phyloP scores from a whole-genome alignment of 2,888 invertebrate genomes.

The Pasiphila rectangulata region DNA sequence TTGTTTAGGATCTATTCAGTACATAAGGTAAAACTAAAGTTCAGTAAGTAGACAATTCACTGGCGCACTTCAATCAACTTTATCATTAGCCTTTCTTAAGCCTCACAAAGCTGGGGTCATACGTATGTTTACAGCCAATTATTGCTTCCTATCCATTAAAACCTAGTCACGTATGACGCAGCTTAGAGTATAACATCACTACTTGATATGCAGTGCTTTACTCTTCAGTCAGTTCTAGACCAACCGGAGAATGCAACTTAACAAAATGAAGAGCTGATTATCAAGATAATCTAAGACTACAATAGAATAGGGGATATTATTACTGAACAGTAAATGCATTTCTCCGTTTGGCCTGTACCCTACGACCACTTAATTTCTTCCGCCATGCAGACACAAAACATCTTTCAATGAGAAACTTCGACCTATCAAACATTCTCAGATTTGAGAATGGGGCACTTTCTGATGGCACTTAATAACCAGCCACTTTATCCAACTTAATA shows the following conservation, averaged over 20 bases:
- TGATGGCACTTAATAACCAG: conserved; percentile 12
- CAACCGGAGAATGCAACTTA: neutral
- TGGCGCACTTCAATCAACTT: neutral
- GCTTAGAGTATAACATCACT: neutral
- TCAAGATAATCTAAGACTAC: too few relatives aligned
- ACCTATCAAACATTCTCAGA: conserved; percentile 30
- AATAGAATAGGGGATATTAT: too few relatives aligned
- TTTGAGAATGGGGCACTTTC: conserved; percentile 1
- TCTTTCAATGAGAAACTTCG: conserved; percentile 3
- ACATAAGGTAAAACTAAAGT: too few relatives aligned
- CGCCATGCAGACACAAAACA: conserved; percentile 12
- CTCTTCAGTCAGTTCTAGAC: conserved; percentile 1
- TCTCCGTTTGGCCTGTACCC: neutral
- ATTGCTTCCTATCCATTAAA: neutral
- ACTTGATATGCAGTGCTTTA: conserved; percentile 5
- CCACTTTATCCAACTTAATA: conserved; percentile 7
- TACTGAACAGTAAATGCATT: neutral
- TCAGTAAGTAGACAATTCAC: neutral
- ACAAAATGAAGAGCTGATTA: too few relatives aligned
- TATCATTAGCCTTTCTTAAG: neutral
- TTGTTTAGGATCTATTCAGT: too few relatives aligned
- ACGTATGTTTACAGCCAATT: neutral
- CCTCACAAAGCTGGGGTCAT: neutral
- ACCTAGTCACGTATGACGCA: neutral
- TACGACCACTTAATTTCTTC: neutral